Base-by-base conservation (phyloP, 2,113 vertebrate genomes). In the Rhegmatorhina hoffmannsi region DNA sequence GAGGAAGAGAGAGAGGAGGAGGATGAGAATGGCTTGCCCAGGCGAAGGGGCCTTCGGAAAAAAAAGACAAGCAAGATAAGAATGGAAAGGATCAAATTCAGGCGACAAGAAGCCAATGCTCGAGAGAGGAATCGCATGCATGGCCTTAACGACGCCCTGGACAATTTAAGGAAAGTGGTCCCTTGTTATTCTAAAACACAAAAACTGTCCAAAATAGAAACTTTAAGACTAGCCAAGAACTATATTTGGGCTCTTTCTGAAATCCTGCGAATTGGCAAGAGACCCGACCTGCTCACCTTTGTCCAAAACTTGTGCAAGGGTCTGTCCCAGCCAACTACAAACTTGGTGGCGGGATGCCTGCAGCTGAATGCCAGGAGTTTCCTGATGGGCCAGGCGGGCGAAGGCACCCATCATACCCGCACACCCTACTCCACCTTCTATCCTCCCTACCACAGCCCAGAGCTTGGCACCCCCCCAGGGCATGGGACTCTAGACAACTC, bases 171-270 rank as follows among this genome's bases (percentile, higher is more conserved):
- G 87, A 99, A 99, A 98, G 99, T 99, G 81, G 99, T 99, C 94
- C 99, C 99, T 59, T 99, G 99, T 89, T 99, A 99, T 97, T 99
- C 99, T 55, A 99, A 99, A 97, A 99, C 99, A 86, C 99, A 99
- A 92, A 99, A 99, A 98, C 99, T 99, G 38, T 99, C 99, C 92
- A 99, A 99, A 98, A 99, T 99, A 85, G 99, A 99, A 98, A 99
- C 99, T 46, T 98, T 99, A 75, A 98, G 99, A 94, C 97, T 99
- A 92, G 99, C 99, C 63, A 99, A 99, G 97, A 99, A 99, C 96
- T 99, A 99, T 97, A 99, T 99, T 97, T 99, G 99, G 99, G 99
- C 99, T 96, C 98, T 99, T 95, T 99, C 99, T 13, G 99, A 99
- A 98, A 99, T 99, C 60, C 98, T 99, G 91, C 98, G 99, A 90